Base-by-base conservation (phyloP, 2,888 invertebrate species). In the Leptinotarsa juncta region DNA sequence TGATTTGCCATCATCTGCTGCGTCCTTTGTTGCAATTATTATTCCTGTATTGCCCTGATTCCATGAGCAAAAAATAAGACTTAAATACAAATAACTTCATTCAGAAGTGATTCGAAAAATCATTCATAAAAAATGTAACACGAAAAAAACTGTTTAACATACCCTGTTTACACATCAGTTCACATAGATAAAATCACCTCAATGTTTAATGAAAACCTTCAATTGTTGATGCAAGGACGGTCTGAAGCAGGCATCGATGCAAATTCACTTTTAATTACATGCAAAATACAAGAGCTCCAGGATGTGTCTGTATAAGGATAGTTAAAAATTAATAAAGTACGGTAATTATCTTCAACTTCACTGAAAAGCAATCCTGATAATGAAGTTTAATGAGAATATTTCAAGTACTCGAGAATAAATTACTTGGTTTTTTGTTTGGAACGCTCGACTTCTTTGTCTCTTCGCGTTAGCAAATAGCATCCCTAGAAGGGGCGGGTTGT, bases 181-280 rank as follows among this genome's bases (percentile, higher is more conserved):
- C 67, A 10, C n/a, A 0, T 3, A 67, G 50, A 50, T 67, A 67
- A 67, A 67, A 67, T 67, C 67, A 26, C 14, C 49, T 57, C 23
- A 57, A 2, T 49, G 23, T 26, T 26, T 51, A 26, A 67, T 50
- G 50, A 51, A 67, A 50, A 67, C 66, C 65, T 66, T 50, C 66
- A 50, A 48, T 66, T 14, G 18, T 50, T 53, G 67, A 67, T 53
- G 67, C 20, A 66, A 50, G 48, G 20, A 48, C 66, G 42, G 49
- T 66, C 51, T 49, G 12, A 62, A 70, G 65, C 68, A 48, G 49
- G 26, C 65, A 73, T 42, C 65, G 49, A 69, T 73, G 73, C 65
- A 69, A 73, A 73, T 73, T 65, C 32, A 50, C 55, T 69, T 69
- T 73, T 73, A 73, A 73, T 73, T 69, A 57, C 26, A 32, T 72